Evolutionary conservation across 1,140 invertebrate species (phyloP), one percentile per base, ranked within the genome.

Genomic region (Panulirus ornatus): DNA sequence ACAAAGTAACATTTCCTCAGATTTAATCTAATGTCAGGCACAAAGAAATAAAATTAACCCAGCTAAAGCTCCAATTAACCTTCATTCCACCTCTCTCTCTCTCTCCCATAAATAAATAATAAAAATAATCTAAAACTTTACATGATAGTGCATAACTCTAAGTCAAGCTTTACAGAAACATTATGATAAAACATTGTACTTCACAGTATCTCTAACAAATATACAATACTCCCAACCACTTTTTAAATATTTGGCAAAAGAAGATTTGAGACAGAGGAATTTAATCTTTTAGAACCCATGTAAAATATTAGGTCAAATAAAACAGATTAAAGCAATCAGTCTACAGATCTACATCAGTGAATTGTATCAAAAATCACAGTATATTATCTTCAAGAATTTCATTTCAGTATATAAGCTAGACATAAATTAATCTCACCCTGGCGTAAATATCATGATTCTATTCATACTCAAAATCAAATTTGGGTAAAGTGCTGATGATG

Each of bases 41-140:
- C 58, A 66, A 30, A 66, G 58, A 66, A 66, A 30, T 6, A 66
- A 66, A 66, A 30, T 66, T n/a, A 66, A 66, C 27, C 58, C n/a
- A 27, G 58, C 58, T 27, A 66, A 66, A 66, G 58, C 58, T 66
- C n/a, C 2, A 30, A 11, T 47, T 22, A 66, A 34, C 27, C 58
- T 66, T 30, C 58, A n/a, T 66, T 30, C 58, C 30, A 47, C 5
- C 44, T 14, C 14, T 6, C n/a, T 30, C 6, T 27, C 22, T 30
- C 22, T 66, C 58, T 30, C 27, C 58, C 58, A 66, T 66, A 66
- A 66, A 66, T 66, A 66, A 66, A 66, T 66, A 66, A 66, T 66
- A 66, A 66, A 14, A 66, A 66, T 66, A 66, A 66, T 66, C 58
- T 66, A 66, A 66, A 66, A 66, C n/a, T 30, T 66, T 66, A 27